Percentiles rank a stretch among this genome's conserved stretches.
Evolutionary conservation across 2,113 vertebrate genomes (phyloP).

Genomic region (Oncorhynchus mykiss): DNA sequence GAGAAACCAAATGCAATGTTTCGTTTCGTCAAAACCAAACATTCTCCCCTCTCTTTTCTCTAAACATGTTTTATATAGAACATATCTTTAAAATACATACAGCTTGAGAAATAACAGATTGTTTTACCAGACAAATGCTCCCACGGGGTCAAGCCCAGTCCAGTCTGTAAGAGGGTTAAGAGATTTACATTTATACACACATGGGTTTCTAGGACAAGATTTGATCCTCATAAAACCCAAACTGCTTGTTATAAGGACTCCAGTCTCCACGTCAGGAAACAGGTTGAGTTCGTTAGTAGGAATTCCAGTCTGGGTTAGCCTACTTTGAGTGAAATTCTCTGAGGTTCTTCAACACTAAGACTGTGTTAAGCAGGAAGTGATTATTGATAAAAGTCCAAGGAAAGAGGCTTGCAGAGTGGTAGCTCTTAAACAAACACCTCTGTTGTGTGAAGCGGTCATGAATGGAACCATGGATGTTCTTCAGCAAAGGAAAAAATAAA

Average conservation of each 20-base stretch:
- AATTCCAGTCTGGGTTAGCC: conserved; percentile 21
- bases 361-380: conserved; percentile 42
- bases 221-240: conserved; percentile 33
- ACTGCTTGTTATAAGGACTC: conserved; percentile 24
- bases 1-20: not conserved
- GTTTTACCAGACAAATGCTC: conserved; percentile 29
- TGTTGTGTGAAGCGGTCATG: not conserved
- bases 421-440: conserved; percentile 9
- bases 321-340: conserved; percentile 9
- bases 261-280: not conserved
- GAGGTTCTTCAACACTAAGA: conserved; percentile 33
- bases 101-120: conserved; percentile 14
- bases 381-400: conserved; percentile 35
- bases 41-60: not conserved
- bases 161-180: conserved; percentile 50
- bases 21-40: not conserved
- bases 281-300: conserved; percentile 15
- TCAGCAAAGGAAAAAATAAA: conserved; percentile 1
- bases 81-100: not conserved
- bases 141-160: conserved; percentile 23
- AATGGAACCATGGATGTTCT: not conserved
- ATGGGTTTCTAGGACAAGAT: conserved; percentile 41
- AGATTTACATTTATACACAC: conserved; percentile 49
- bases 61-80: conserved; percentile 12
- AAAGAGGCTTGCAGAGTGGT: not conserved